Percentiles rank a stretch among this genome's conserved stretches.
phyloP scores from a whole-genome alignment of 2,888 invertebrate species.

The Tinea semifulvella region DNA sequence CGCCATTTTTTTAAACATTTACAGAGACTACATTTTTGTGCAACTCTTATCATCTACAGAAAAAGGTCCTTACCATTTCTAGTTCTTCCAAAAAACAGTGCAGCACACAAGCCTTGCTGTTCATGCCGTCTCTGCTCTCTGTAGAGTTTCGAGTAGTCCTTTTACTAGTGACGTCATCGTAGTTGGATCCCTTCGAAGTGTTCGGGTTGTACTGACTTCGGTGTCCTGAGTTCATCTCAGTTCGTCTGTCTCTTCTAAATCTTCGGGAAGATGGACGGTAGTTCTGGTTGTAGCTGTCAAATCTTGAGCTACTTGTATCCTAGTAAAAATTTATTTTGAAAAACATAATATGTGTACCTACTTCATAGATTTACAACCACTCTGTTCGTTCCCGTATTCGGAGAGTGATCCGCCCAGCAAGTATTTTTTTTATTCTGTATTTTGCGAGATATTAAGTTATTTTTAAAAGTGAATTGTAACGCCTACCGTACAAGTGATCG shows the following conservation, averaged over 20 bases:
- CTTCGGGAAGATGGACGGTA: slow-evolving; percentile 25
- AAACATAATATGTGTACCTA: too few relatives aligned
- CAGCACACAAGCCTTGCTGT: slow-evolving; percentile 62
- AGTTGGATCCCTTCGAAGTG: slow-evolving; percentile 25
- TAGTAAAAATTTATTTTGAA: too few relatives aligned
- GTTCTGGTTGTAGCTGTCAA: background rate
- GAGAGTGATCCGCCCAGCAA: too few relatives aligned
- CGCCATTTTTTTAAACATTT: background rate
- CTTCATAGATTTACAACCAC: too few relatives aligned
- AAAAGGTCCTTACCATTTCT: slow-evolving; percentile 74
- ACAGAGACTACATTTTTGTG: background rate
- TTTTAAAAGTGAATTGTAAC: too few relatives aligned
- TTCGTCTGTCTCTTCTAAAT: slow-evolving; percentile 39
- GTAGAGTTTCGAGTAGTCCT: slow-evolving; percentile 35
- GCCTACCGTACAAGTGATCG: too few relatives aligned
- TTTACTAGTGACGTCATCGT: slow-evolving; percentile 27
- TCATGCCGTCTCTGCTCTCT: slow-evolving; percentile 28
- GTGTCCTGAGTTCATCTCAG: slow-evolving; percentile 45
- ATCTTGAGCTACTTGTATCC: too few relatives aligned
- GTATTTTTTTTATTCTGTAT: too few relatives aligned
- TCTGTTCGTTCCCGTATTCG: too few relatives aligned
- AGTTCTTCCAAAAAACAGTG: slow-evolving; percentile 77
- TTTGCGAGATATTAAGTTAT: too few relatives aligned
- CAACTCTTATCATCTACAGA: too few relatives aligned
- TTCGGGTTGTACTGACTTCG: slow-evolving; percentile 56